Base-by-base conservation (phyloP, 2,113 vertebrate species). In the Coregonus clupeaformis region DNA sequence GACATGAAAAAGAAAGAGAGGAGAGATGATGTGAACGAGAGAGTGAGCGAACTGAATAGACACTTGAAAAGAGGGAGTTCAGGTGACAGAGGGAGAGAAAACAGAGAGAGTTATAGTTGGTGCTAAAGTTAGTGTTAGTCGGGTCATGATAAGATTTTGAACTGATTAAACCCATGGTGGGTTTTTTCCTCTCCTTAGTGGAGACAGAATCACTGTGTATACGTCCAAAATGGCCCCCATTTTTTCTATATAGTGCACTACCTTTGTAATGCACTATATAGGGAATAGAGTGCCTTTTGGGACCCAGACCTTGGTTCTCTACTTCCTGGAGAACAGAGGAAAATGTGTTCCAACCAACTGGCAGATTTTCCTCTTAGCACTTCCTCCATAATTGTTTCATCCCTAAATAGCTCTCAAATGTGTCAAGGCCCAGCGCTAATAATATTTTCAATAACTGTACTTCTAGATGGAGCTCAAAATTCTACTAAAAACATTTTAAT, bases 321-420 rank as follows among this genome's bases (percentile, higher is more conserved):
- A 7, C 85, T 88, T 90, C 80, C 86, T 52, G 82, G 69, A 80
- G 77, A 70, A 74, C 81, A 74, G 73, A 74, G 65, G 74, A 88
- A 89, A 91, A 89, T 92, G 89, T 94, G 92, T 90, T 90, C 84
- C 86, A 80, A 79, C 84, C 76, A 76, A 65, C 57, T 67, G 77
- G 66, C 71, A 85, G 76, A 80, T 70, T 52, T 42, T 67, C 55
- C 59, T 77, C 80, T 81, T 82, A 84, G 71, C 84, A 81, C 83
- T 79, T 81, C 24, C 75, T 24, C 20, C 30, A 80, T 80, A 72
- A 78, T 80, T 82, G 73, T 80, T 47, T 36, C 69, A 60, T 68
- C 68, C 69, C 22, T 74, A 77, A 82, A 85, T 77, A 85, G 67
- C 59, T 80, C 76, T 81, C 55, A 57, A 73, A 62, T 13, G 77